phyloP scores from a whole-genome alignment of 2,113 vertebrate species.

The Nipponia nippon region DNA sequence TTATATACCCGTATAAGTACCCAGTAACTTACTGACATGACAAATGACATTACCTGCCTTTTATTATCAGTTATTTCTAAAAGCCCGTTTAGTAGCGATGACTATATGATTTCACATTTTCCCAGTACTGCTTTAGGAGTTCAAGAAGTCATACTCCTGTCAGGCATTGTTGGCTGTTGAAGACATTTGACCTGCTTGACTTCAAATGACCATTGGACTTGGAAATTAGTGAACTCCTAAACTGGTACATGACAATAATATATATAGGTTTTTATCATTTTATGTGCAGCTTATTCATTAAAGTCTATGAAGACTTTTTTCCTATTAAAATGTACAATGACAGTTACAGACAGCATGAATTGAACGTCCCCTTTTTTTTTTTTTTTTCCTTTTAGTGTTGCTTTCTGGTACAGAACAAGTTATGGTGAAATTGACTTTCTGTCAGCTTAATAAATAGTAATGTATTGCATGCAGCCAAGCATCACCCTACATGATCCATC shows the following conservation, averaged over 20 bases:
- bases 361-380: background rate
- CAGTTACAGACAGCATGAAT: slow-evolving; percentile 3
- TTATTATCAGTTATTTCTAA: background rate
- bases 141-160: background rate
- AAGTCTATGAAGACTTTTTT: slow-evolving; percentile 14
- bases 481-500: slow-evolving; percentile 58
- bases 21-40: background rate
- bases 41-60: background rate
- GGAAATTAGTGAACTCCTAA: background rate
- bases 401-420: slow-evolving; percentile 57
- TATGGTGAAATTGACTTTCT: slow-evolving; percentile 71
- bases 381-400: slow-evolving; percentile 3
- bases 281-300: background rate
- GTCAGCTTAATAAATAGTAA: slow-evolving; percentile 76
- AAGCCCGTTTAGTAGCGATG: background rate
- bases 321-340: background rate
- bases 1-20: background rate
- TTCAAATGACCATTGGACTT: background rate
- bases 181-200: background rate
- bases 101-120: background rate
- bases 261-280: background rate
- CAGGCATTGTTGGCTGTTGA: background rate
- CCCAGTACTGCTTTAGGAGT: background rate
- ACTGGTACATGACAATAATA: background rate
- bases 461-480: slow-evolving; percentile 61